Evolutionary conservation across 2,113 vertebrate genomes (phyloP), one percentile per base, ranked within the genome.

Genomic region (Austrofundulus limnaeus): DNA sequence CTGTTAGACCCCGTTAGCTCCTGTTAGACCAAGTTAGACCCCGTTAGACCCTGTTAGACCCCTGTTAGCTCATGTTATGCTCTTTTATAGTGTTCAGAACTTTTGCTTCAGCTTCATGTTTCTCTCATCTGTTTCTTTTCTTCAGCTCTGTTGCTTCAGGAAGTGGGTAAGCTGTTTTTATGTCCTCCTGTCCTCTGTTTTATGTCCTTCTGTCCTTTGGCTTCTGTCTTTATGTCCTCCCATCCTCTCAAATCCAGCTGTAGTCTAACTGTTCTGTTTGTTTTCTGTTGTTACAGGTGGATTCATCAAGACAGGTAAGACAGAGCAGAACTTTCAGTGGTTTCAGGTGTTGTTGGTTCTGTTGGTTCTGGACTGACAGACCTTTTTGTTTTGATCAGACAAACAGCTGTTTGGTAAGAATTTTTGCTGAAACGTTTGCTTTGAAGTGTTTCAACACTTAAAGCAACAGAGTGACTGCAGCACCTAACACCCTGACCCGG

Each of bases 81-180:
- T n/a, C n/a, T n/a, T n/a, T n/a, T n/a, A n/a, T n/a, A n/a, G n/a
- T n/a, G n/a, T n/a, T n/a, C n/a, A n/a, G n/a, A n/a, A n/a, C n/a
- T n/a, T n/a, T n/a, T 45, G 3, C 37, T 42, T 28, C 46, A 43
- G n/a, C 52, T 21, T 55, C 20, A 24, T 25, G 16, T 55, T 14
- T 58, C 53, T 66, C 24, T 70, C 4, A 0, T 81, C 45, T 78
- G 47, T 61, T 68, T 70, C 48, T 39, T 73, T n/a, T 72, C 61
- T 65, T 59, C 66, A 88, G 88, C 88, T 23, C 15, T 85, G 65
- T 76, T 88, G 75, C 88, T 89, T 66, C 86, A 87, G 39, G 88
- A 88, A 88, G 67, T 70, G 8, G 88, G 86, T 89, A 72, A 88
- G 84, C 46, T 0, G 17, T 0, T 43, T 50, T 34, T 3, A 23